Base-by-base conservation (phyloP, 1,140 invertebrate genomes). In the Ips nitidus region DNA sequence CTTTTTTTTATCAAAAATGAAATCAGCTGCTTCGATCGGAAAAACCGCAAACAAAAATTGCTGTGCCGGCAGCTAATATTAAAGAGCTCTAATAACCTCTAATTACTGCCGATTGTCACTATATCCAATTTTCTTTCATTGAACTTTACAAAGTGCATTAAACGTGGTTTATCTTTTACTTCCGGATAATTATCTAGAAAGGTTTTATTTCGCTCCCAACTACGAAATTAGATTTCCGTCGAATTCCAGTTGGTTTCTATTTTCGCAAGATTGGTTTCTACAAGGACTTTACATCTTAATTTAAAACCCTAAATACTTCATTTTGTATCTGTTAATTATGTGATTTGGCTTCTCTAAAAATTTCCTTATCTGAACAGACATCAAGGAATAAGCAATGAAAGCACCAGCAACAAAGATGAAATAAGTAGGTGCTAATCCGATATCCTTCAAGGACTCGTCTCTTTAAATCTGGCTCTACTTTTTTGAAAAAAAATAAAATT, bases 161-260 rank as follows among this genome's bases (percentile, higher is more conserved):
- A 65, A 65, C 63, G 63, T 65, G 63, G 52, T 65, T 65, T 65
- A 65, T 65, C 63, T 65, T 52, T 65, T 42, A 42, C 52, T 64
- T 41, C n/a, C 53, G 8, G 63, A 65, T 56, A 65, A 65, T 55
- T 65, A 65, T 65, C 63, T 65, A 55, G n/a, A 55, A 65, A 55
- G 63, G 56, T 65, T 65, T 65, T 42, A 52, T 52, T 63, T 63
- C 47, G 22, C 61, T 63, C 45, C 22, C 57, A 59, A 63, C 61
- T 52, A 63, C 61, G 38, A 63, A 63, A 63, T 52, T 63, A 52
- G 38, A 63, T 63, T 63, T 63, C 61, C 61, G 61, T 52, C 45
- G 47, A 63, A 43, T 40, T 63, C 37, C 37, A 39, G 45, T 22
- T 22, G 22, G 58, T 63, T 63, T 50, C 61, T 37, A 63, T 63